Base-by-base conservation (phyloP, 2,113 vertebrate genomes). In the Lamprologus speciosus region DNA sequence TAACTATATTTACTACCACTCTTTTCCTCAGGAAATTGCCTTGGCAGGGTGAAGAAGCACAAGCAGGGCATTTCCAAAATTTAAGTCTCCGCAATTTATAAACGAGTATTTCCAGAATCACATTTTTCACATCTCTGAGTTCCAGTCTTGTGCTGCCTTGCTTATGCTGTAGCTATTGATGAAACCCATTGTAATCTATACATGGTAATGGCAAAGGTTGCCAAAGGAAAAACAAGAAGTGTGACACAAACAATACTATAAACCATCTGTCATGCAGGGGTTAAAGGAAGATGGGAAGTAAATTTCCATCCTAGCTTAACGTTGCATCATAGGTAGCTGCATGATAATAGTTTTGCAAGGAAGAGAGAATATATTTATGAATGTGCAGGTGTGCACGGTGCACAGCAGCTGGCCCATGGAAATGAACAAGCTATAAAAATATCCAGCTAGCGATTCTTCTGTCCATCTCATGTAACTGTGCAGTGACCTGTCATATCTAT, bases 1-100 rank as follows among this genome's bases (percentile, higher is more conserved):
- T 95, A 96, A 92, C 94, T 94, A 94, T 96, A 96, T 96, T 97
- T 96, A 96, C 93, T 94, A 88, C 94, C 94, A 82, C 63, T 91
- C 82, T 90, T 95, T 95, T 95, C 91, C 63, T 55, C 86, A 80
- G 94, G 95, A 96, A 94, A 96, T 96, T 96, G 95, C 94, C 92
- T 96, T 85, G 82, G 94, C 88, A 73, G 92, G 87, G 82, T 85
- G 88, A 94, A 89, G 91, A 88, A 91, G 87, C 83, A 85, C 93
- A 83, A 84, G 87, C 88, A 91, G 88, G 88, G 81, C 91, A 83
- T 60, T 93, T 93, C 85, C 87, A 87, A 89, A 93, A 94, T 95
- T 95, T 92, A 94, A 93, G 93, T 92, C 90, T 35, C 90, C 50
- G 58, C 85, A 83, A 82, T 92, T 90, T 93, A 92, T 87, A 82